Evolutionary conservation across 2,797 vertebrate genomes (phyloP).

Genomic region (Tapera naevia): DNA sequence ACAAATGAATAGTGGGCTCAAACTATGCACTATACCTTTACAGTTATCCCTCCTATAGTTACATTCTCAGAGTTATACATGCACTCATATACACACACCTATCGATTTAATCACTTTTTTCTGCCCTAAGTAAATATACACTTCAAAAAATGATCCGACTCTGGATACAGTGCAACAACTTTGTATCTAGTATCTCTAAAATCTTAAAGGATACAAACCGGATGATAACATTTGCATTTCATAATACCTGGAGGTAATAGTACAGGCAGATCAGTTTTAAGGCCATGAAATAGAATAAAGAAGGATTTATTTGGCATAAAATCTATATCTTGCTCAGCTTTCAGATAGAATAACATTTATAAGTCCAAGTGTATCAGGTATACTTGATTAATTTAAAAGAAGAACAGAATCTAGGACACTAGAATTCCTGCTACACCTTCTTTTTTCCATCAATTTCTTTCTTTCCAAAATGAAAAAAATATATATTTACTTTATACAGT

Average conservation of each 20-base stretch:
- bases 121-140: background rate
- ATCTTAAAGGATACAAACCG: background rate
- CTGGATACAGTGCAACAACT: background rate
- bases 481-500: background rate
- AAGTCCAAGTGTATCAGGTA: background rate
- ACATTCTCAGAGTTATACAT: background rate
- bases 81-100: background rate
- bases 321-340: background rate
- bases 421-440: background rate
- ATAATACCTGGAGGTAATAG: background rate
- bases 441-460: background rate
- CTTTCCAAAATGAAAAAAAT: background rate
- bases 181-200: background rate
- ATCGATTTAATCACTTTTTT: background rate
- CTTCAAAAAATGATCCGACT: background rate
- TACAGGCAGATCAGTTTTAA: constrained; percentile 7
- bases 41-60: background rate
- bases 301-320: constrained; percentile 41
- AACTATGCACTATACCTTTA: background rate
- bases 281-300: background rate
- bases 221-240: background rate
- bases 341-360: constrained; percentile 22
- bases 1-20: background rate
- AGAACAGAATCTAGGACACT: background rate
- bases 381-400: background rate